Evolutionary conservation across 2,888 invertebrate genomes (phyloP).

Genomic region (Hirtodrosophila cameraria): DNA sequence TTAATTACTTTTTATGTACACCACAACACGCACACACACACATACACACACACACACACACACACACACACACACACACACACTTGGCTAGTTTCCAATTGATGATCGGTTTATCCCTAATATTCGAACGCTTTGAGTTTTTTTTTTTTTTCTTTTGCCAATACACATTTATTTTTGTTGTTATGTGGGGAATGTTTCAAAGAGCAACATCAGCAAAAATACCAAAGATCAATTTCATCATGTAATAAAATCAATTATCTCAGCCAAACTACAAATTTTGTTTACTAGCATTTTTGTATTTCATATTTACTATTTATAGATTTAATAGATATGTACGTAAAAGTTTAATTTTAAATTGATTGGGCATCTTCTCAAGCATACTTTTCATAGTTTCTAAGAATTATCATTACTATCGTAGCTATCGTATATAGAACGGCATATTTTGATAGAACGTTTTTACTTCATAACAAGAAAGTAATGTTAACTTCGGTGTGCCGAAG

Average conservation of each 20-base stretch:
- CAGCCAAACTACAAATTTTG: too few relatives aligned
- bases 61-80: constrained; percentile 1
- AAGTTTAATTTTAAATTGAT: too few relatives aligned
- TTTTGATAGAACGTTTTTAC: too few relatives aligned
- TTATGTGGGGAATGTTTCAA: constrained; percentile 8
- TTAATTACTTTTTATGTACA: constrained; percentile 72
- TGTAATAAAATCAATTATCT: constrained; percentile 7
- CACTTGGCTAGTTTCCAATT: constrained; percentile 53
- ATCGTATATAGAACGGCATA: too few relatives aligned
- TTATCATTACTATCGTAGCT: too few relatives aligned
- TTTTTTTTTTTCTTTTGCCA: not conserved
- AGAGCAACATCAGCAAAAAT: not conserved
- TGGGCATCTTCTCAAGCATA: too few relatives aligned
- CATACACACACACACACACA: constrained; percentile 10
- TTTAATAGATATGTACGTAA: too few relatives aligned
- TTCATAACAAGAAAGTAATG: too few relatives aligned
- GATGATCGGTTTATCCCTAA: constrained; percentile 26
- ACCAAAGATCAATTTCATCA: constrained; percentile 18
- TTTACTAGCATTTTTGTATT: too few relatives aligned
- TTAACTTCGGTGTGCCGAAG: too few relatives aligned
- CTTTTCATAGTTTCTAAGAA: too few relatives aligned
- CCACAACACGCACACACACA: constrained; percentile 20
- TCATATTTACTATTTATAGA: too few relatives aligned
- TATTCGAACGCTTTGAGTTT: constrained; percentile 9
- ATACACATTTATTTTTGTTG: not conserved